Evolutionary conservation across 2,113 vertebrate species (phyloP).

Genomic region (Balaeniceps rex): DNA sequence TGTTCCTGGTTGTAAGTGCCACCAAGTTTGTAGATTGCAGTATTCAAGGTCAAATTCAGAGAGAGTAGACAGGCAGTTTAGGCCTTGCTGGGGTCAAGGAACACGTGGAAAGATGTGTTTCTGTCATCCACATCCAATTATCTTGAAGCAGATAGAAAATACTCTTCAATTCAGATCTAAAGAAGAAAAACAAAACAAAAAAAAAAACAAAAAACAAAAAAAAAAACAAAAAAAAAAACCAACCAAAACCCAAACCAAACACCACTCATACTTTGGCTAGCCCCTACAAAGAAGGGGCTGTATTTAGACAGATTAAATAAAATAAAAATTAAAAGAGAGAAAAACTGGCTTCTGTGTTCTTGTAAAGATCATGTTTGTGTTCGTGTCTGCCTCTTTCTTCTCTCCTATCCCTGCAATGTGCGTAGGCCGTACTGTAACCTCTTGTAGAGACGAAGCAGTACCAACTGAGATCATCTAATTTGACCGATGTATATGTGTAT

Average conservation of each 20-base stretch:
- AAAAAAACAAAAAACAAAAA: too few species aligned
- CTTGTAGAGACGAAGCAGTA: not conserved
- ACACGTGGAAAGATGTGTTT: not conserved
- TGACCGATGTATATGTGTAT: not conserved
- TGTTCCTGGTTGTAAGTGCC: not conserved
- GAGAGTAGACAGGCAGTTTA: not conserved
- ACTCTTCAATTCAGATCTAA: not conserved
- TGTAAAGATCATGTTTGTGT: fast-evolving
- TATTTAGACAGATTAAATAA: not conserved
- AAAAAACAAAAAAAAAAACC: too few species aligned
- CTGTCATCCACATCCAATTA: not conserved
- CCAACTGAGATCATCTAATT: not conserved
- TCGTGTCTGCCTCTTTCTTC: not conserved
- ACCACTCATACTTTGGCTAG: not conserved
- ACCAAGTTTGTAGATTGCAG: not conserved
- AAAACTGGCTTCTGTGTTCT: not conserved
- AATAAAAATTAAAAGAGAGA: not conserved
- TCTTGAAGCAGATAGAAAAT: not conserved
- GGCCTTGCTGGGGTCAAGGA: not conserved
- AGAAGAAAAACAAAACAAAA: too few species aligned
- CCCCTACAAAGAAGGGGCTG: not conserved
- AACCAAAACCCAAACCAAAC: not conserved
- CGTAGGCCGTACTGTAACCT: not conserved
- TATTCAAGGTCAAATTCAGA: not conserved
- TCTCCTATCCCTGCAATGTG: not conserved